Evolutionary conservation across 2,888 invertebrate species (phyloP), one percentile per base, ranked within the genome.

Genomic region (Cerastis rubricosa): DNA sequence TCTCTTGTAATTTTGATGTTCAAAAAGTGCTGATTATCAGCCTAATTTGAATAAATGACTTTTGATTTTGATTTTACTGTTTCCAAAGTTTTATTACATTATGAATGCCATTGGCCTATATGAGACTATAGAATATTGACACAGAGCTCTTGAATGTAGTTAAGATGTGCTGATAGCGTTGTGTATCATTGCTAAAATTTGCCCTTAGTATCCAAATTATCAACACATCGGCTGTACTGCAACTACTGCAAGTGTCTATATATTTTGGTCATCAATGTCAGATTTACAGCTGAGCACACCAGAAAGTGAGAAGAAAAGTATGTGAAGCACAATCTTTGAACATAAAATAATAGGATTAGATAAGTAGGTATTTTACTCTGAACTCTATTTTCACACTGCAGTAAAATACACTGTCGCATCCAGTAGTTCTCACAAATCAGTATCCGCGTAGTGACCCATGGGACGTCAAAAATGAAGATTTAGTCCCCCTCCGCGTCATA

Each of bases 381-480:
- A 43, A 25, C 5, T 29, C 9, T 3, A 40, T 0, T 49, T 47
- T 65, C 3, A 51, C 14, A 29, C 8, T 64, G 14, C 22, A 71
- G 14, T 49, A 40, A 54, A 57, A 14, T 9, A 6, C 11, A 2
- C 0, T 57, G 90, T 7, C 93, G 22, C 87, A 87, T 95, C 94
- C 80, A 94, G 90, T 19, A 11, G 0, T 0, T 63, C 57, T 0
- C 88, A 91, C 14, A 59, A 76, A 67, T 81, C 78, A 77, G 29
- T 71, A 76, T 87, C 91, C 61, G 3, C 3, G 87, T 65, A 45
- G 69, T 84, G 92, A 93, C 95, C 95, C 96, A 92, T 93, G 96
- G 96, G 96, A 95, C 95, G 94, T 96, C 96, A 96, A 96, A 96
- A 96, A 96, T 96, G 96, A 96, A 96, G 96, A 96, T 96, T 96